Conservation (phyloP, 2,888 invertebrate species). For the Hartigia nigra region DNA sequence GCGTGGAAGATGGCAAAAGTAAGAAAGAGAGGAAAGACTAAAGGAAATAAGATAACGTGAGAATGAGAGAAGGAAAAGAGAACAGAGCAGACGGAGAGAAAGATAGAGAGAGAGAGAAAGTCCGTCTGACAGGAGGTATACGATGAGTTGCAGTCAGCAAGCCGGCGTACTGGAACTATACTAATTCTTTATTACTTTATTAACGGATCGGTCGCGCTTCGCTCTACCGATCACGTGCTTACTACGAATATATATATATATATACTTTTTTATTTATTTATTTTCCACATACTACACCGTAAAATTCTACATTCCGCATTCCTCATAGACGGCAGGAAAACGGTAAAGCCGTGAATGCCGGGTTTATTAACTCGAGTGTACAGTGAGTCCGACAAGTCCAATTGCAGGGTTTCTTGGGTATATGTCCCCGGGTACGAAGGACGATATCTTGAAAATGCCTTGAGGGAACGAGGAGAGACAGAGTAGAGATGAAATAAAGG, state of each 20-base stretch:
- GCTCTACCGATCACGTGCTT: background rate
- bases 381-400: background rate
- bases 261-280: too few species aligned
- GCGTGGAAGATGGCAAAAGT: background rate
- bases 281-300: background rate
- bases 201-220: background rate
- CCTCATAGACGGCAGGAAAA: background rate
- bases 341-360: background rate
- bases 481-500: slow-evolving; percentile 8
- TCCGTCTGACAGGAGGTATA: slow-evolving; percentile 22
- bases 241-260: background rate
- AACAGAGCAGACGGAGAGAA: background rate
- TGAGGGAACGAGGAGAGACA: background rate
- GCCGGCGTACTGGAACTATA: background rate
- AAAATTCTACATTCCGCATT: background rate
- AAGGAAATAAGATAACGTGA: background rate
- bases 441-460: background rate
- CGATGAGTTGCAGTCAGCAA: slow-evolving; percentile 6
- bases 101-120: slow-evolving; percentile 10
- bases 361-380: background rate
- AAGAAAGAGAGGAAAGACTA: background rate
- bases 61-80: background rate
- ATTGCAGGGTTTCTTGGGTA: background rate
- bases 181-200: slow-evolving; percentile 9
- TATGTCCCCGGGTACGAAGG: background rate